Percentiles rank a stretch among this genome's conserved stretches.
phyloP scores from a whole-genome alignment of 2,888 invertebrate genomes.

The Cataglyphis altisquamis region DNA sequence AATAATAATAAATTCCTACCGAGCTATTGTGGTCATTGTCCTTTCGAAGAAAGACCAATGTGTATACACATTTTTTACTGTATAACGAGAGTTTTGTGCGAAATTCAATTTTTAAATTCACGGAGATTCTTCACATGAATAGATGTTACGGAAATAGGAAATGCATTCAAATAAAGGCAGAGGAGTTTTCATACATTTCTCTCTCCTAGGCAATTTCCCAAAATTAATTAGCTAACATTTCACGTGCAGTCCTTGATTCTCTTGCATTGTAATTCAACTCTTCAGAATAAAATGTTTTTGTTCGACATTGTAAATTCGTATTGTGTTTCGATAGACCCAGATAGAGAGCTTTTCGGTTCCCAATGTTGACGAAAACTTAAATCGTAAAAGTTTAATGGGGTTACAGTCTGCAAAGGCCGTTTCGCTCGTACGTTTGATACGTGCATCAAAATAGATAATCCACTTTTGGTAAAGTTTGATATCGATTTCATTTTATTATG shows the following conservation, averaged over 20 bases:
- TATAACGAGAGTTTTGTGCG: background rate
- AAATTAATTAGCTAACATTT: slow-evolving; percentile 40
- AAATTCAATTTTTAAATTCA: slow-evolving; percentile 1
- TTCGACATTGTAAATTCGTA: slow-evolving; percentile 40
- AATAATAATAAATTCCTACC: background rate
- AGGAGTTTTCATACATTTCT: background rate
- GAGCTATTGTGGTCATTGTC: background rate
- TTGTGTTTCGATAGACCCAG: slow-evolving; percentile 37
- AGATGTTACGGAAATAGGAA: slow-evolving; percentile 4
- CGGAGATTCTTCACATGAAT: background rate
- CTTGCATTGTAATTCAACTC: slow-evolving; percentile 30
- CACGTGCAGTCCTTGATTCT: background rate
- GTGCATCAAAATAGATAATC: slow-evolving; percentile 62
- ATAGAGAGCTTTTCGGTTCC: slow-evolving; percentile 35
- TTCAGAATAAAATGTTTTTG: slow-evolving; percentile 43
- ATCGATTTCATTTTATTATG: slow-evolving; percentile 6
- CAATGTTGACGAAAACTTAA: slow-evolving; percentile 75
- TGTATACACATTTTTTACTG: background rate
- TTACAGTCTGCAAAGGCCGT: slow-evolving; percentile 57
- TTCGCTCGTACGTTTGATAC: slow-evolving; percentile 30
- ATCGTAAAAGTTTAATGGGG: slow-evolving; percentile 82
- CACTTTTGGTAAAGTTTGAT: slow-evolving; percentile 25
- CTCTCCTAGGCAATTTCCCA: slow-evolving; percentile 1
- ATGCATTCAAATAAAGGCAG: background rate
- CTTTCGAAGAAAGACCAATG: background rate